Conservation (phyloP, 1,140 invertebrate species). For the Euglossa dilemma region DNA sequence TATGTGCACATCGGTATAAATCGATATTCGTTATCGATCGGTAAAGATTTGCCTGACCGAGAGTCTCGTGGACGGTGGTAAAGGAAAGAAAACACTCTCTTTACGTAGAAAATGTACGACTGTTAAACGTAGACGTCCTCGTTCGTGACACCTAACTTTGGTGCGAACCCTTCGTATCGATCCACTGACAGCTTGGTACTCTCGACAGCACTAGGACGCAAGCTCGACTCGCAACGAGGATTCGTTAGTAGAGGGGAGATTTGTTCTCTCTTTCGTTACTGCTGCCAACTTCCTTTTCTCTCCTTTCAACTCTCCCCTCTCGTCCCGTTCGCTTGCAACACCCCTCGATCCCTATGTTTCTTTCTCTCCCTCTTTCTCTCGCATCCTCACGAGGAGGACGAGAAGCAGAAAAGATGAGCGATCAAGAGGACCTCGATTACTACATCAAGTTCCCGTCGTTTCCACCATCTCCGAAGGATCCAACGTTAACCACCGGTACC, state of each 20-base stretch:
- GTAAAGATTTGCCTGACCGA: background rate
- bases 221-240: slow-evolving; percentile 40
- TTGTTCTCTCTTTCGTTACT: slow-evolving; percentile 29
- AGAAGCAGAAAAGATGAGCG: slow-evolving; percentile 65
- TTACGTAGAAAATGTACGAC: background rate
- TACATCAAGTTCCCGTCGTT: slow-evolving; percentile 85
- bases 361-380: slow-evolving; percentile 37
- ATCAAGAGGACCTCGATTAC: slow-evolving; percentile 84
- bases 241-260: slow-evolving; percentile 23
- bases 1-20: background rate
- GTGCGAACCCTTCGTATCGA: slow-evolving; percentile 50
- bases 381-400: slow-evolving; percentile 51
- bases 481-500: slow-evolving; percentile 62
- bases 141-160: slow-evolving; percentile 41
- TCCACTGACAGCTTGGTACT: slow-evolving; percentile 20
- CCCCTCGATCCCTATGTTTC: slow-evolving; percentile 10
- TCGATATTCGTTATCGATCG: slow-evolving; percentile 6
- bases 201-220: slow-evolving; percentile 53
- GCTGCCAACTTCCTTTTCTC: slow-evolving; percentile 3
- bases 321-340: background rate
- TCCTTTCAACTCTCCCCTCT: background rate
- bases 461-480: slow-evolving; percentile 71
- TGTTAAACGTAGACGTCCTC: slow-evolving; percentile 7
- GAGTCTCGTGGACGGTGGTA: background rate
- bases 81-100: slow-evolving; percentile 6